Evolutionary conservation across 2,888 invertebrate genomes (phyloP), one percentile per base, ranked within the genome.

Genomic region (Drosophila phalerata): DNA sequence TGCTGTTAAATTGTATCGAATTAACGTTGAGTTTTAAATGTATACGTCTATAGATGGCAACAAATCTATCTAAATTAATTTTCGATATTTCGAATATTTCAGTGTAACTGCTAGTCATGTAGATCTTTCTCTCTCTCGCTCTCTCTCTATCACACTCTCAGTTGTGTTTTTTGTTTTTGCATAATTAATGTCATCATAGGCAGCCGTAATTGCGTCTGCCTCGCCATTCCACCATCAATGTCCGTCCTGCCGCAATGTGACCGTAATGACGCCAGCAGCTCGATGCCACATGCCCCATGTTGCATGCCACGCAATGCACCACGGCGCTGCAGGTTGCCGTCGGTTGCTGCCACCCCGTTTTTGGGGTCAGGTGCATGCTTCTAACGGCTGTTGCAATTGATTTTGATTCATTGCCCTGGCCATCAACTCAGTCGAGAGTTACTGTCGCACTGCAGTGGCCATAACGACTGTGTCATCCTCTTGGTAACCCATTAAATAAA

Each of bases 111-210:
- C 0, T 2, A 34, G 55, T 37, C 9, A 1, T 9, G 34, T 4
- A 3, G 0, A 22, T 11, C 6, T 2, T n/a, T n/a, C n/a, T n/a
- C n/a, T n/a, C n/a, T n/a, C n/a, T n/a, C n/a, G n/a, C n/a, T n/a
- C n/a, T n/a, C n/a, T n/a, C 1, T n/a, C 2, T 0, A 11, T 11
- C 15, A 2, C 11, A 11, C 3, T 30, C 13, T 10, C 8, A 28
- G 11, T 19, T 55, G 40, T 48, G 8, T 48, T 4, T 48, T 48
- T 38, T 49, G n/a, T 53, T 40, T 43, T 51, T 78, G 78, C 73
- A 85, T 89, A 87, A 87, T 88, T 87, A 87, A 87, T 87, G 85
- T 72, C 84, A 85, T 88, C 78, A 81, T 77, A 74, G 83, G 45
- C 76, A 68, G 70, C 73, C 77, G 77, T 83, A 77, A 81, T 79